Percentiles rank a stretch among this genome's conserved stretches.
Evolutionary conservation across 2,888 invertebrate species (phyloP).

Genomic region (Drosophila vallismaia): DNA sequence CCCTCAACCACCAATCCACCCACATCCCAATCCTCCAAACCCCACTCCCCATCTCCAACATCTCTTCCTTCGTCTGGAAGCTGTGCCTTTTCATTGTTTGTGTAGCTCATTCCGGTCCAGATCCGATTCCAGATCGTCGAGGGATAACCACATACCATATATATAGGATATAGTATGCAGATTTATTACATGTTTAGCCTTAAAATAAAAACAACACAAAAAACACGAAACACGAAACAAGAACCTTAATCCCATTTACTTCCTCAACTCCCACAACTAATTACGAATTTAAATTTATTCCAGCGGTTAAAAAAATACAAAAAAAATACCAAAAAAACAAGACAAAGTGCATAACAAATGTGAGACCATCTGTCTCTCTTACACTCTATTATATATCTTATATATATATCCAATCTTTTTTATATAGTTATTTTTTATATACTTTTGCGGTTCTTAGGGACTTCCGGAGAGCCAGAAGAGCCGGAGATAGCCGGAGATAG

Average conservation of each 20-base stretch:
- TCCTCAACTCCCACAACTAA: slow-evolving; percentile 60
- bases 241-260: slow-evolving; percentile 56
- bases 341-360: slow-evolving; percentile 48
- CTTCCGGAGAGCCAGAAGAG: slow-evolving; percentile 20
- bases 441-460: slow-evolving; percentile 34
- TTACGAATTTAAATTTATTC: slow-evolving; percentile 72
- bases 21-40: too few species aligned
- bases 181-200: slow-evolving; percentile 45
- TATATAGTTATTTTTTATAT: too few species aligned
- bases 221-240: slow-evolving; percentile 6
- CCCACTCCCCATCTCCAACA: too few species aligned
- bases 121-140: slow-evolving; percentile 20
- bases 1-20: background rate
- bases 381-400: background rate
- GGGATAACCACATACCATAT: slow-evolving; percentile 1
- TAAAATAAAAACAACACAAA: slow-evolving; percentile 9
- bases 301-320: slow-evolving; percentile 12
- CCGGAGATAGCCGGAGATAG: slow-evolving; percentile 16
- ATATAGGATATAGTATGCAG: slow-evolving; percentile 35
- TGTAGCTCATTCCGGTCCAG: slow-evolving; percentile 28
- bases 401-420: too few species aligned
- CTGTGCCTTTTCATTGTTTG: slow-evolving; percentile 18
- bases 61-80: background rate
- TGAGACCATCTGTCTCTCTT: slow-evolving; percentile 24
- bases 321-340: background rate